Evolutionary conservation across 1,140 invertebrate species (phyloP).

Genomic region (Helicoverpa zea): DNA sequence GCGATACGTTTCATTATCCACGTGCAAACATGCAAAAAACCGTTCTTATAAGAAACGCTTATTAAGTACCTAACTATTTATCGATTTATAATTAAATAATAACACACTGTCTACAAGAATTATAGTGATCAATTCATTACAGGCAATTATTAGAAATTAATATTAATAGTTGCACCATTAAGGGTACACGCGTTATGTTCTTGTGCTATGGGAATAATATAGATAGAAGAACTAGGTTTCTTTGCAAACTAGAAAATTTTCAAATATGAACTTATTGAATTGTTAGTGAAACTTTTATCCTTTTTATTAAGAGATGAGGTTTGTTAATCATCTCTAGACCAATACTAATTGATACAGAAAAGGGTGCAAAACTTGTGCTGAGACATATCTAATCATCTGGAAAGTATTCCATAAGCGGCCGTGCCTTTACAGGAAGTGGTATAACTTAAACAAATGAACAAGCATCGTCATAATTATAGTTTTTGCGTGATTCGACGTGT

Average conservation of each 20-base stretch:
- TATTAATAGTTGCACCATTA: conserved; percentile 1
- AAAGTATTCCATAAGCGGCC: background rate
- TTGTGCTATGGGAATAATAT: no score
- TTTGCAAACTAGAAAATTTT: no score
- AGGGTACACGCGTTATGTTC: background rate
- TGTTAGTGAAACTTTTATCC: no score
- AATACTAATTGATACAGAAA: no score
- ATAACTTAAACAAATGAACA: conserved; percentile 24
- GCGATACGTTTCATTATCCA: background rate
- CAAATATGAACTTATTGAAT: no score
- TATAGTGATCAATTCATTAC: conserved; percentile 41
- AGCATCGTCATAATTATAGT: conserved; percentile 35
- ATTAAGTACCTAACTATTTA: conserved; percentile 10
- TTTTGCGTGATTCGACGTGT: conserved; percentile 36
- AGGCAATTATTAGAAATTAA: conserved; percentile 17
- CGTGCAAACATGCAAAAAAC: background rate
- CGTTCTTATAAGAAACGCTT: background rate
- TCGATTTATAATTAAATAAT: conserved; percentile 25
- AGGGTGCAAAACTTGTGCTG: background rate
- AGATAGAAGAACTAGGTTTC: no score
- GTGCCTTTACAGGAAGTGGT: conserved; percentile 24
- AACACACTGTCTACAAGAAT: conserved; percentile 34
- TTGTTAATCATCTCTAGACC: no score
- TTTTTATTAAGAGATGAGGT: no score
- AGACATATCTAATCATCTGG: background rate